Evolutionary conservation across 2,113 vertebrate genomes (phyloP), one percentile per base, ranked within the genome.

Genomic region (Silurus meridionalis): DNA sequence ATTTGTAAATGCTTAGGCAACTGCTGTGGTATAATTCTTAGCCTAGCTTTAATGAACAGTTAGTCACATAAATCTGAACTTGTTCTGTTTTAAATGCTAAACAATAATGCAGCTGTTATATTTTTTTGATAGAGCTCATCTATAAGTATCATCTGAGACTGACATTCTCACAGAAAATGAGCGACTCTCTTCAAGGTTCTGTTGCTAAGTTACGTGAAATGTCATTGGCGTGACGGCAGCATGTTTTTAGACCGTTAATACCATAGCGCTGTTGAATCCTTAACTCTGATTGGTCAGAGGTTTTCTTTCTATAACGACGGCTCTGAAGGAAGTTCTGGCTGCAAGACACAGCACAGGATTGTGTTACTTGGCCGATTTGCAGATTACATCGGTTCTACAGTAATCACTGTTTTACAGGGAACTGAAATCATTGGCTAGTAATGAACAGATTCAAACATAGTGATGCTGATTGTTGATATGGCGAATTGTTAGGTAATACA

Each of bases 211-310:
- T 60, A 80, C 57, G 3, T 60, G n/a, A 79, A 58, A 8, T 58
- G 25, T 79, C 55, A 79, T 25, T 17, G 15, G 25, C 55, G 1
- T 10, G 57, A 80, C 6, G 17, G 25, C 3, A n/a, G 25, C 55
- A 11, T 60, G 25, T 37, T 60, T 80, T 80, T 60, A 60, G 15
- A 21, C 17, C 55, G 60, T 60, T 80, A 60, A 21, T 46, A 46
- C 15, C 55, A 80, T 28, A 46, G 14, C 0, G 6, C 25, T 60
- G 28, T 60, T 21, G 25, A 46, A 60, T 60, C 46, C 57, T 58
- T 17, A 21, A 10, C 37, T 80, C 17, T 80, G 78, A 80, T 80
- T 80, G 55, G 78, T 52, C 50, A n/a, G 74, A 77, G 21, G 50
- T 53, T 52, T 75, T 74, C 37, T 57, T 57, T 13, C 55, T 72